phyloP scores from a whole-genome alignment of 2,797 vertebrate species.

The Morelia viridis region DNA sequence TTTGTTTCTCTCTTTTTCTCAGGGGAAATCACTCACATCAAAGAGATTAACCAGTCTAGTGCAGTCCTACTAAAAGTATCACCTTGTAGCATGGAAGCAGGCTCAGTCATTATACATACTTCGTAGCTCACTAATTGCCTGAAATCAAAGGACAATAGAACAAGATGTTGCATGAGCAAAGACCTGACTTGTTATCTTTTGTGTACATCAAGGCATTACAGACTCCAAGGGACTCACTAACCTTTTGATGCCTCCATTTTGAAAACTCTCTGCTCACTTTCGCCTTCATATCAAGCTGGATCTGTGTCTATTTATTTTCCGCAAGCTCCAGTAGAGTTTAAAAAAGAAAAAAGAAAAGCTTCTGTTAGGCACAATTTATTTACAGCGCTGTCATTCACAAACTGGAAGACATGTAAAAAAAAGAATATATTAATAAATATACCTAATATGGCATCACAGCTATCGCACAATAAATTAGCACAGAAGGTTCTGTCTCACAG shows the following conservation, averaged over 20 bases:
- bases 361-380: conserved; percentile 75
- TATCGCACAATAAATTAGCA: conserved; percentile 87
- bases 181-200: conserved; percentile 80
- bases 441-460: conserved; percentile 81
- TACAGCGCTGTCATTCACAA: conserved; percentile 71
- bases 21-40: conserved; percentile 87
- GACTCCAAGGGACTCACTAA: conserved; percentile 72
- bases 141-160: conserved; percentile 79
- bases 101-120: conserved; percentile 74
- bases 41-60: conserved; percentile 89
- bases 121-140: conserved; percentile 77
- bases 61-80: conserved; percentile 90
- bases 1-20: conserved; percentile 67
- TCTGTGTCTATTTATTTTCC: conserved; percentile 76
- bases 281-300: conserved; percentile 75
- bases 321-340: conserved; percentile 72
- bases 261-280: conserved; percentile 73
- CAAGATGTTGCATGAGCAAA: conserved; percentile 92
- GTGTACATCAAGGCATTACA: conserved; percentile 75
- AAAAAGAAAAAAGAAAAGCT: conserved; percentile 69
- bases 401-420: conserved; percentile 74
- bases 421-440: conserved; percentile 77
- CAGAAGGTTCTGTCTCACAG: conserved; percentile 83
- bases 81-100: conserved; percentile 76
- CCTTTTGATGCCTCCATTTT: conserved; percentile 74